These are phyloP conservation scores for Ceriagrion tenellum DNA, from an alignment of 2,888 invertebrate genomes.

Conservation along the genomic window DNA sequence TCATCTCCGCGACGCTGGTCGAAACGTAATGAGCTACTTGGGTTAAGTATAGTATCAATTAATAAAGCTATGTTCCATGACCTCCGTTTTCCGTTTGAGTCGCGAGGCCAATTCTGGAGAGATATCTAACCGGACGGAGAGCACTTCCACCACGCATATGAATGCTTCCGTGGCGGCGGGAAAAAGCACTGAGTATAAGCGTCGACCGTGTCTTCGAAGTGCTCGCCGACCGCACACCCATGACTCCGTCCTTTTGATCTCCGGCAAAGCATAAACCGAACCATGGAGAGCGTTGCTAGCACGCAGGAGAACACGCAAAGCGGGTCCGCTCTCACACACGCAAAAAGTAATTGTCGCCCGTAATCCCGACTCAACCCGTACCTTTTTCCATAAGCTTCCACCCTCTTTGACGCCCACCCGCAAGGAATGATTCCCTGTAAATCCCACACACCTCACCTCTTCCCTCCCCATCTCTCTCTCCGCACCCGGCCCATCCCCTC, in stretches of 20 bases:
- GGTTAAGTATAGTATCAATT: background rate
- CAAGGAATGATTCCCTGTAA: conserved; percentile 11
- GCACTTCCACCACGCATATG: background rate
- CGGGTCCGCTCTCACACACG: background rate
- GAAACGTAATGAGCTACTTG: too few species aligned
- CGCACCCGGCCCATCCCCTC: background rate
- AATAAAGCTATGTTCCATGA: background rate
- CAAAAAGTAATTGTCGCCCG: background rate
- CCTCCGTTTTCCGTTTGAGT: background rate
- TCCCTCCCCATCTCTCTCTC: too few species aligned
- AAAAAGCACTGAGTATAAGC: background rate
- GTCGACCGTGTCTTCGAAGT: background rate
- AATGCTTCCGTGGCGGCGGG: background rate
- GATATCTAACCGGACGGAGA: background rate
- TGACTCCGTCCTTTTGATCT: conserved; percentile 16
- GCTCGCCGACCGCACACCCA: background rate
- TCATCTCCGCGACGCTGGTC: too few species aligned
- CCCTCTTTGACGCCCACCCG: background rate
- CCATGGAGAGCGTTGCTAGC: background rate
- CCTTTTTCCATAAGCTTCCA: background rate
- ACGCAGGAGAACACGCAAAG: background rate
- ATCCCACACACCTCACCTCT: background rate
- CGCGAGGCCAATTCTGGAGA: background rate
- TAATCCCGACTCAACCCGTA: background rate
- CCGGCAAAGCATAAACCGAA: background rate